A percentile compares a stretch with the other conserved stretches of the same genome.
Evolutionary conservation across 2,888 invertebrate genomes (phyloP).

Genomic region (Netelia melanura): DNA sequence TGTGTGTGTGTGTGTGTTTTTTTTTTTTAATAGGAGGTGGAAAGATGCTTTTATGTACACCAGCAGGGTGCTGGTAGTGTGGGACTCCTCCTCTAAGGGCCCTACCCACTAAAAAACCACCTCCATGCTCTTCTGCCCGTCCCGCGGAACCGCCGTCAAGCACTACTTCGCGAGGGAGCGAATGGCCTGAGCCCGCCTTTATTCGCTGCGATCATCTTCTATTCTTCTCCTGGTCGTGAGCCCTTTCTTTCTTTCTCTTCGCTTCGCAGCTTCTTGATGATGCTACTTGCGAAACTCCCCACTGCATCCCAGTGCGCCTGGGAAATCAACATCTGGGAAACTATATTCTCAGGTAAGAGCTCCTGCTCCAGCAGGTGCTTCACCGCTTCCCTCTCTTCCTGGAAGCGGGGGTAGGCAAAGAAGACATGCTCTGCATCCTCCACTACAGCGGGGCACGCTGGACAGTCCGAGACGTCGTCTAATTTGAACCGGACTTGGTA

Average conservation of each 20-base stretch:
- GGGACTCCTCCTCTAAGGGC: no score
- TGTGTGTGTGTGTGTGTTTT: no score
- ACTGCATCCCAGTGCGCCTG: neutral
- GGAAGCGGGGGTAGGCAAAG: constrained; percentile 42
- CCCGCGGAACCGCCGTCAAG: no score
- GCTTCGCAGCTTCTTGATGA: neutral
- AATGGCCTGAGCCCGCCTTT: no score
- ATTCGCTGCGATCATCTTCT: no score
- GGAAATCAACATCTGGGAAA: neutral
- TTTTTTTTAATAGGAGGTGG: no score
- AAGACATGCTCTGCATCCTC: constrained; percentile 50
- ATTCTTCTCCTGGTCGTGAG: no score
- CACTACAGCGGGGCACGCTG: constrained; percentile 15
- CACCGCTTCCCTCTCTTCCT: neutral
- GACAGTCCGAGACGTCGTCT: constrained; percentile 46
- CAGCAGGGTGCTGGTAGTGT: no score
- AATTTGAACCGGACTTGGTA: constrained; percentile 27
- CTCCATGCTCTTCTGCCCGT: no score
- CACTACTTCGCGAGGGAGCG: no score
- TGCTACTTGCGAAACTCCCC: neutral
- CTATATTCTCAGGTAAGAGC: neutral
- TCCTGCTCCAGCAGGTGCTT: neutral
- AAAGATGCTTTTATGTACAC: no score
- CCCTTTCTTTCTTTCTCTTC: neutral
- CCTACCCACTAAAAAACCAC: no score